phyloP scores from a whole-genome alignment of 2,888 invertebrate species.

The Diarsia brunnea region DNA sequence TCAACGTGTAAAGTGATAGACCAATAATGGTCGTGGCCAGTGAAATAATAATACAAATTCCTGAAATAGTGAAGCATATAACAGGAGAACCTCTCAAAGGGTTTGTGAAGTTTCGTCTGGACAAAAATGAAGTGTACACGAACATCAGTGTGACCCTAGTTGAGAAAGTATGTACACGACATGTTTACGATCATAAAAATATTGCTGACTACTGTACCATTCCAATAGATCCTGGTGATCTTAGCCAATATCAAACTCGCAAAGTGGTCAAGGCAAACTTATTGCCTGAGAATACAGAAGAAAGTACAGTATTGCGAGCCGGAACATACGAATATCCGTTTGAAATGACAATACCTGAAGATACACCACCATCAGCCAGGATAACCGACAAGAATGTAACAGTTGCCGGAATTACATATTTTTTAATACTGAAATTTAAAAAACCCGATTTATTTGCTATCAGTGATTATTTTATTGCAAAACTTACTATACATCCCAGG shows the following conservation, averaged over 20 bases:
- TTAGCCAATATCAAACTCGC: slow-evolving; percentile 14
- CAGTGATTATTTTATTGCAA: slow-evolving; percentile 9
- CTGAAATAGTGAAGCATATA: slow-evolving; percentile 51
- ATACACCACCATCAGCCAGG: slow-evolving; percentile 40
- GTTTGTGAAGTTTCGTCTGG: slow-evolving; percentile 61
- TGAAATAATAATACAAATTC: slow-evolving; percentile 64
- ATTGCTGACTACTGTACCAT: slow-evolving; percentile 34
- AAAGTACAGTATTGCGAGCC: background rate
- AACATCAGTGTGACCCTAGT: slow-evolving; percentile 60
- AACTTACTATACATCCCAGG: slow-evolving; percentile 20
- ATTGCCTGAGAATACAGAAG: background rate
- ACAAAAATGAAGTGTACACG: slow-evolving; percentile 57
- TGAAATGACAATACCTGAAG: slow-evolving; percentile 38
- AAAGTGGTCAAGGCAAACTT: slow-evolving; percentile 23
- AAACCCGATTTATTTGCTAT: slow-evolving; percentile 3
- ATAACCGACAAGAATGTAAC: slow-evolving; percentile 3
- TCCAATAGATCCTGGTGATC: background rate
- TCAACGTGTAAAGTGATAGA: slow-evolving; percentile 4
- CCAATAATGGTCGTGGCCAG: slow-evolving; percentile 66
- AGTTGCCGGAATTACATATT: slow-evolving; percentile 32
- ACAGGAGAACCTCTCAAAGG: slow-evolving; percentile 65
- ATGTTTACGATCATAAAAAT: slow-evolving; percentile 21
- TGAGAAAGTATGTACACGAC: slow-evolving; percentile 58
- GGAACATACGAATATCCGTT: slow-evolving; percentile 32
- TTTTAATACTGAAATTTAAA: slow-evolving; percentile 42